Base-by-base conservation (phyloP, 2,888 invertebrate species). In the Cataglyphis cursor region DNA sequence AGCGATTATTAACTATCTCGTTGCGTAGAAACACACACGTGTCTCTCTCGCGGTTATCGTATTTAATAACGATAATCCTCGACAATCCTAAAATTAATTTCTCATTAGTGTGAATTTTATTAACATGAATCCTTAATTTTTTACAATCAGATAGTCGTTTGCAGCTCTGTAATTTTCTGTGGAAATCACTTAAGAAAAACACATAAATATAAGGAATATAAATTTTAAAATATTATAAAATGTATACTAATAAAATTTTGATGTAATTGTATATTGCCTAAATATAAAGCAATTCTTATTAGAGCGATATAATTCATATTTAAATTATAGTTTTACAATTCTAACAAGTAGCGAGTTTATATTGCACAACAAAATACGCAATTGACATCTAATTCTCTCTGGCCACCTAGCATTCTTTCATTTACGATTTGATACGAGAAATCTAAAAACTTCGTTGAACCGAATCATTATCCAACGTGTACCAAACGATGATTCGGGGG, bases 381-480 rank as follows among this genome's bases (percentile, higher is more conserved):
- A 18, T 12, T 12, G 3, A 28, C 24, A 31, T 66, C 15, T 28
- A 38, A 66, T 76, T 65, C 9, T 38, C 54, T 5, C 12, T 24
- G 15, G 12, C 3, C n/a, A 2, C 10, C 15, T 8, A 10, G 15
- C n/a, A 21, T 57, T 21, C n/a, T 51, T 41, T 21, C 18, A 66
- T 18, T 68, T 31, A 6, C 3, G 41, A 68, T n/a, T n/a, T 21
- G 28, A 57, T 59, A 15, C 15, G 54, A 68, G 21, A n/a, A 18
- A 48, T 48, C 15, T 35, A 64, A 24, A 24, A 64, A 78, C 31
- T 44, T 59, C 12, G n/a, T 12, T n/a, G 59, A 18, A 70, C 31
- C 59, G 44, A 35, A 44, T 78, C 57, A 44, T 78, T 44, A 31
- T 41, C 35, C 59, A 70, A 38, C 72, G 15, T 68, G 51, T 31